Base-by-base conservation (phyloP, 2,888 invertebrate species). In the Ametastegia equiseti region DNA sequence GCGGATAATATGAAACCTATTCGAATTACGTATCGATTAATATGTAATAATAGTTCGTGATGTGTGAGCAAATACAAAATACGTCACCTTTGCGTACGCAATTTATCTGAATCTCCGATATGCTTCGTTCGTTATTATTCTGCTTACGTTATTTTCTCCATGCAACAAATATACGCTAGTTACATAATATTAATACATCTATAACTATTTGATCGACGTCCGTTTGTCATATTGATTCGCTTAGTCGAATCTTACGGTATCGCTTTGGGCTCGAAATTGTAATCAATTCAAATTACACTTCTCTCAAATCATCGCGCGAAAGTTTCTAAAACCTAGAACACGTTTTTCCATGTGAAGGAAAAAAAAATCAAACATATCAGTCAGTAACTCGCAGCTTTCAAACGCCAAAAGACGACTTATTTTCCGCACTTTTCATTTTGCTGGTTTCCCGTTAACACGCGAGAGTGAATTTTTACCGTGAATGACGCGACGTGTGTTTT, bases 21-120 rank as follows among this genome's bases (percentile, higher is more conserved):
- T 54, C 54, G 54, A 54, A 54, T 54, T 54, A 54, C 54, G 54
- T 54, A 54, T 69, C 45, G 27, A 33, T 36, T 33, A 69, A 63
- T 63, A n/a, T n/a, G n/a, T n/a, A 54, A 47, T 47, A 47, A 23
- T 54, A 50, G 45, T 45, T 54, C 19, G 19, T 54, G 54, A 54
- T 54, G 23, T 11, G 30, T 73, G 73, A 73, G 73, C 73, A 73
- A 47, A 39, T 73, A 73, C 50, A 73, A 73, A 73, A 50, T 73
- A 73, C 50, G 73, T 50, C 15, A 47, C 19, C 39, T 13, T 19
- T 11, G 15, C n/a, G 6, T 45, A 73, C 73, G 50, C 50, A 73
- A 50, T 30, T 60, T 50, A 73, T 33, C n/a, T 33, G 45, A 45
- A 63, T 47, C 30, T 45, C 47, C 47, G 45, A 47, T 73, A 47